Evolutionary conservation across 2,888 invertebrate genomes (phyloP).

Genomic region (Holacanthella duospinosa): DNA sequence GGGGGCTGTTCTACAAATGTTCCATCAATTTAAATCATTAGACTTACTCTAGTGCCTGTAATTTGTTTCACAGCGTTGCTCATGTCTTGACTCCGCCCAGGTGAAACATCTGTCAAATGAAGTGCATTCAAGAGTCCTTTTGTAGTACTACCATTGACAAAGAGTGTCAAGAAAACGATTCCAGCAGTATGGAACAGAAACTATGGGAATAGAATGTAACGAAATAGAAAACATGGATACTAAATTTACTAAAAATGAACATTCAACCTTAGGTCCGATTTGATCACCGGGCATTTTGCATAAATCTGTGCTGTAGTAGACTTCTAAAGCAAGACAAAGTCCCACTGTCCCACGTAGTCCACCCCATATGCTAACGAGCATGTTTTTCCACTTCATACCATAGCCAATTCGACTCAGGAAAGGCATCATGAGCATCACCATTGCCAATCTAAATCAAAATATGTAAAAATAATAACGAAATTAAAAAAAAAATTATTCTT

Average conservation of each 20-base stretch:
- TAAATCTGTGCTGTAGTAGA: slow-evolving; percentile 45
- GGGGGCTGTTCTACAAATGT: no score
- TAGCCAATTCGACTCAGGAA: slow-evolving; percentile 48
- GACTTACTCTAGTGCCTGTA: slow-evolving; percentile 45
- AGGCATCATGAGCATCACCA: slow-evolving; percentile 1
- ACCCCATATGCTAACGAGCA: slow-evolving; percentile 53
- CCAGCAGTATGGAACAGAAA: slow-evolving; percentile 52
- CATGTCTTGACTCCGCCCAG: slow-evolving; percentile 50
- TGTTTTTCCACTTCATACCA: slow-evolving; percentile 51
- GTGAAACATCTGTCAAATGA: slow-evolving; percentile 47
- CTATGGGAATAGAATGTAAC: slow-evolving; percentile 46
- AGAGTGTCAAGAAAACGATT: slow-evolving; percentile 49
- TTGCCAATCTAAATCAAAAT: background rate
- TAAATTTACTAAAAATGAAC: background rate
- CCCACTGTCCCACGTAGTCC: slow-evolving; percentile 53
- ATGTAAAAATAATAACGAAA: background rate
- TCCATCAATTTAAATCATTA: no score
- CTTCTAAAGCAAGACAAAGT: slow-evolving; percentile 50
- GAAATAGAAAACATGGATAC: slow-evolving; percentile 4
- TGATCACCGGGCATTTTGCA: slow-evolving; percentile 17
- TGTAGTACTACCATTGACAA: slow-evolving; percentile 52
- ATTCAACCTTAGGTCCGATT: slow-evolving; percentile 36
- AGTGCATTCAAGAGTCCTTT: slow-evolving; percentile 46
- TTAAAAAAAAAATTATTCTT: background rate
- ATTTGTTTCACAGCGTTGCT: slow-evolving; percentile 49